Base-by-base conservation (phyloP, 2,113 vertebrate genomes). In the Xenopus borealis region DNA sequence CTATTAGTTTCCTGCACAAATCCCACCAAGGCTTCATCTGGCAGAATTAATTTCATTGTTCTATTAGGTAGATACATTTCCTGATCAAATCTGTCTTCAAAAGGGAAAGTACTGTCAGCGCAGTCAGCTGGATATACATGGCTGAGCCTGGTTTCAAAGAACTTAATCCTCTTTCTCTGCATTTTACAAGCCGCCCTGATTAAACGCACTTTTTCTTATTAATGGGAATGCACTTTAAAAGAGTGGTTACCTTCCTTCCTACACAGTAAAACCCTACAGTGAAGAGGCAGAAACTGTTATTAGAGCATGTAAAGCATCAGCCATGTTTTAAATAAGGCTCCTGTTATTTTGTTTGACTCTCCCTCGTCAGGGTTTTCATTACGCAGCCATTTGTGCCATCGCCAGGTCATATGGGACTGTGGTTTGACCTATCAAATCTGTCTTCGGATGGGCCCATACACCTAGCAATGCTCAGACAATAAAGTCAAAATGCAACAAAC, bases 1-100 rank as follows among this genome's bases (percentile, higher is more conserved):
- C 85, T 78, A 88, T 88, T 89, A 88, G 83, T 80, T 84, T 81
- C 23, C 78, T 84, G 81, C 67, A 78, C 62, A 79, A 86, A 79
- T 84, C 81, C 7, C 27, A 45, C 71, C 78, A 78, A 77, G 82
- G 82, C 83, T 83, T 83, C 86, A 85, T 85, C 84, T 84, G 78
- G 75, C 81, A 83, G 82, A 80, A 87, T 88, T 89, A 88, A 88
- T 89, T 89, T 87, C 84, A 86, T 85, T 88, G 87, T 85, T 88
- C 84, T 88, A 83, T 84, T 87, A 85, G 81, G 81, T 85, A 78
- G 86, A 75, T 65, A 73, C 80, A 78, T 84, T 80, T 80, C 72
- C 80, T 72, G 79, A 83, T 86, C 87, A 85, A 71, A 84, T 62
- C 77, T 57, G 44, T 62, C 66, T 69, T 76, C 73, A 69, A 53